Conservation (phyloP, 2,113 vertebrate species). For the Sylvia atricapilla region DNA sequence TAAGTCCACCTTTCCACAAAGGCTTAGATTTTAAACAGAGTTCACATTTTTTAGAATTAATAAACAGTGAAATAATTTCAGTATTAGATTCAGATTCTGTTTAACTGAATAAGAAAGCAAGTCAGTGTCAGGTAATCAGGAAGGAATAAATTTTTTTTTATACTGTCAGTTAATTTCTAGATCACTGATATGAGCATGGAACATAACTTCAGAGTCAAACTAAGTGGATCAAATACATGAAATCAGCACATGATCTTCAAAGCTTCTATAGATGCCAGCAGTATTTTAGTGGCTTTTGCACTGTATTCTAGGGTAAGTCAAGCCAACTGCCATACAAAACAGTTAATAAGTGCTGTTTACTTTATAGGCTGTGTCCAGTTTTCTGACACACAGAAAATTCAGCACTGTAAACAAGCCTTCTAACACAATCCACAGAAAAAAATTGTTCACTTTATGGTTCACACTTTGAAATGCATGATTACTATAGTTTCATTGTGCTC, state of each 20-base stretch:
- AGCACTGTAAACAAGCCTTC: slow-evolving; percentile 1
- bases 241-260: not conserved
- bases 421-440: not conserved
- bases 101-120: not conserved
- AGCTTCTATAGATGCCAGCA: not conserved
- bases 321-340: slow-evolving; percentile 1
- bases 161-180: slow-evolving; percentile 37
- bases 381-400: not conserved
- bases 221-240: not conserved
- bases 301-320: not conserved
- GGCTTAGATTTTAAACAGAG: slow-evolving; percentile 15
- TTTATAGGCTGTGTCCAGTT: not conserved
- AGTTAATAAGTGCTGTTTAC: not conserved
- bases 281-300: not conserved
- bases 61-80: slow-evolving; percentile 36
- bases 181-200: not conserved
- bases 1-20: slow-evolving; percentile 41
- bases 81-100: not conserved
- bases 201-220: not conserved
- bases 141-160: not conserved
- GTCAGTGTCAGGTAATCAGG: not conserved
- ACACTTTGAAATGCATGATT: not conserved
- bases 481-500: not conserved
- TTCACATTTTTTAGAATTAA: slow-evolving; percentile 25
- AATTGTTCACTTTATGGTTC: not conserved